phyloP scores from a whole-genome alignment of 2,113 vertebrate genomes.

The Periophthalmus modestus region DNA sequence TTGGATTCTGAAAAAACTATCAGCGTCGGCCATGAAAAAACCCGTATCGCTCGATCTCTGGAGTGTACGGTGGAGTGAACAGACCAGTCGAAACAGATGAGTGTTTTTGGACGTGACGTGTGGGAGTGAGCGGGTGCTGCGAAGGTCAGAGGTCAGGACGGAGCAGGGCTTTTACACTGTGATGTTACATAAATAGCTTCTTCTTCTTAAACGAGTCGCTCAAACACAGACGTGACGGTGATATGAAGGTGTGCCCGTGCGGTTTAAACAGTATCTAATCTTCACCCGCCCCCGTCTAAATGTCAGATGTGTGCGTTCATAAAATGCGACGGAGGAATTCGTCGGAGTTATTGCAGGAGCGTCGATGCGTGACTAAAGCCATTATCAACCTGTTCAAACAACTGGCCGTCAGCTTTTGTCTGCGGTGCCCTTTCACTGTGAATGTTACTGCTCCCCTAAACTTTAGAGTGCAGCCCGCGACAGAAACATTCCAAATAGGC shows the following conservation, averaged over 20 bases:
- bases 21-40: no score
- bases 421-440: slow-evolving; percentile 25
- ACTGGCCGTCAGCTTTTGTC: slow-evolving; percentile 49
- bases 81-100: no score
- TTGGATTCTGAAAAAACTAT: no score
- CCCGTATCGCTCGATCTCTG: no score
- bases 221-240: background rate
- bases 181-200: background rate
- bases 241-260: background rate
- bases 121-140: no score
- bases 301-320: slow-evolving; percentile 20
- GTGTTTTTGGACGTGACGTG: no score
- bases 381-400: slow-evolving; percentile 68
- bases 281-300: slow-evolving; percentile 5
- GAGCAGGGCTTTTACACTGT: no score
- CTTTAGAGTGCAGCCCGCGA: background rate
- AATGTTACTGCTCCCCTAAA: slow-evolving; percentile 18
- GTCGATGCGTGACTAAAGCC: slow-evolving; percentile 52
- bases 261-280: background rate
- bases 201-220: background rate
- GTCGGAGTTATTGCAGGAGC: slow-evolving; percentile 54
- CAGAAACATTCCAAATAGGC: slow-evolving; percentile 4
- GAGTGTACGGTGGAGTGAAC: no score
- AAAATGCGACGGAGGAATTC: slow-evolving; percentile 54
- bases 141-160: no score